Percentiles rank a stretch among this genome's conserved stretches.
phyloP scores from a whole-genome alignment of 2,888 invertebrate genomes.

The Andrena marginata region DNA sequence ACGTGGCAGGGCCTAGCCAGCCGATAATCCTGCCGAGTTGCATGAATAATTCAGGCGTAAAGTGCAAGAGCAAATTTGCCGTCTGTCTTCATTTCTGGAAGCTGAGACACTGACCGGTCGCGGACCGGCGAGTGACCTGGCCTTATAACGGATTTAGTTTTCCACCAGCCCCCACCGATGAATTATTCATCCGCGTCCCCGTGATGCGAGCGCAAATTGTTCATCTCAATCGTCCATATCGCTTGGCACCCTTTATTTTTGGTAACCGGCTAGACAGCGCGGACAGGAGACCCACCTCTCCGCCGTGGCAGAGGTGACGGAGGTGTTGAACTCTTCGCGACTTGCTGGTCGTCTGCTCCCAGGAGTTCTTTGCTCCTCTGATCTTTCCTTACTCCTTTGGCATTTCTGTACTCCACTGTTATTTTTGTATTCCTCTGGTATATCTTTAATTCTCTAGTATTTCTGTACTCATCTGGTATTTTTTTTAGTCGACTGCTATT shows the following conservation, averaged over 20 bases:
- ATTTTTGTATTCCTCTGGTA: no score
- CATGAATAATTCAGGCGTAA: constrained; percentile 71
- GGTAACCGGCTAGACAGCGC: background rate
- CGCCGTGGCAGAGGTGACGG: no score
- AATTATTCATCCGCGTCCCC: constrained; percentile 64
- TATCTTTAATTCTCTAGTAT: no score
- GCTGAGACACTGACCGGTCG: constrained; percentile 64
- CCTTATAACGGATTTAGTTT: constrained; percentile 71
- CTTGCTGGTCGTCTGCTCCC: no score
- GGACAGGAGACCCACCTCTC: no score
- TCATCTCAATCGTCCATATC: constrained; percentile 34
- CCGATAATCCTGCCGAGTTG: constrained; percentile 63
- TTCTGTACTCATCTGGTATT: no score
- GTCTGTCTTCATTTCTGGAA: constrained; percentile 74
- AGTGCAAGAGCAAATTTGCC: constrained; percentile 75
- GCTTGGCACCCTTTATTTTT: constrained; percentile 33
- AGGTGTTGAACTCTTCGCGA: no score
- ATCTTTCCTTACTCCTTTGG: no score
- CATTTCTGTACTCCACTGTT: no score
- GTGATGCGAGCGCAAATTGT: constrained; percentile 45
- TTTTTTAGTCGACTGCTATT: no score
- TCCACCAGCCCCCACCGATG: constrained; percentile 48
- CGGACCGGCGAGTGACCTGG: constrained; percentile 61
- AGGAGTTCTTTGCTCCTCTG: no score
- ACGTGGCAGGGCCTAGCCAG: constrained; percentile 47